Conservation (phyloP, 1,140 invertebrate genomes). For the Tyrophagus putrescentiae region DNA sequence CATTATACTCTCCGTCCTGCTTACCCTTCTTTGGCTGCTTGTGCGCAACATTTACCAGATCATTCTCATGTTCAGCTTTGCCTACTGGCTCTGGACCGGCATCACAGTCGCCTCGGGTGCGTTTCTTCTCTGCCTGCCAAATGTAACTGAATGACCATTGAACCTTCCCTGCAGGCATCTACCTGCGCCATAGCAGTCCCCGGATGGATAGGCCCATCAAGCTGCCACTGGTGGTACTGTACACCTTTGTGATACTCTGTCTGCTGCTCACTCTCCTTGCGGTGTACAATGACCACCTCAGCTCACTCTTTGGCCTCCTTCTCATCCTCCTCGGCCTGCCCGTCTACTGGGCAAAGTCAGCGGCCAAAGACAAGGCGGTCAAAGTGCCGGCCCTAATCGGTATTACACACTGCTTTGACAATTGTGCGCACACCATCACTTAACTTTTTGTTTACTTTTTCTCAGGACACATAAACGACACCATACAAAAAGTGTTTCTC, state of each 20-base stretch:
- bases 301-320: conserved; percentile 37
- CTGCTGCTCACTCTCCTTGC: conserved; percentile 63
- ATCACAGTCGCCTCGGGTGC: conserved; percentile 57
- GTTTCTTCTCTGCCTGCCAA: background rate
- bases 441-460: background rate
- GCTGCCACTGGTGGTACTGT: conserved; percentile 56
- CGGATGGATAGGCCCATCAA: conserved; percentile 69
- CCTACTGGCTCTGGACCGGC: conserved; percentile 76
- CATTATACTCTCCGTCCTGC: conserved; percentile 57
- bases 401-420: background rate
- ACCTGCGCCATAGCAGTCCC: conserved; percentile 63
- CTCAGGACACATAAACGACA: background rate
- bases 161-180: conserved; percentile 43
- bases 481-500: background rate
- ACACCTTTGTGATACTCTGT: conserved; percentile 64
- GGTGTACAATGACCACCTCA: conserved; percentile 41
- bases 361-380: background rate
- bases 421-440: background rate
- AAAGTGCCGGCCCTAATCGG: conserved; percentile 39
- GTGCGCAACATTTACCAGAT: conserved; percentile 60
- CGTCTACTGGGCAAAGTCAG: conserved; percentile 48
- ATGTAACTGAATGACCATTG: background rate
- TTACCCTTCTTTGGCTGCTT: conserved; percentile 41
- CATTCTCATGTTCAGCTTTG: conserved; percentile 86
- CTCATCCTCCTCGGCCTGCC: conserved; percentile 77